Base-by-base conservation (phyloP, 2,888 invertebrate genomes). In the Nephrotoma appendiculata region DNA sequence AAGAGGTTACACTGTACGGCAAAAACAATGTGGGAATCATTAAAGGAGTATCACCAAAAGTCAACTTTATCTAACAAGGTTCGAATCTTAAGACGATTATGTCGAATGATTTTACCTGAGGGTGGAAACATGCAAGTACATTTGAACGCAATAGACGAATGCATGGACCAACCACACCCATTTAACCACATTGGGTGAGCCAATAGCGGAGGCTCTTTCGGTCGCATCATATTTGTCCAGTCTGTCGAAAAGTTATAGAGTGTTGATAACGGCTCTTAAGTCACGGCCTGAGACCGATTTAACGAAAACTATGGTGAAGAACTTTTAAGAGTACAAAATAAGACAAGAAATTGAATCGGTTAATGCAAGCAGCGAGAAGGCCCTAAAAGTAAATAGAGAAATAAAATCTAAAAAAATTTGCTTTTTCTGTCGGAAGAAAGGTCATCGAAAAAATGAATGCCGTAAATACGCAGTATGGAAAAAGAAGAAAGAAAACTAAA, bases 301-400 rank as follows among this genome's bases (percentile, higher is more conserved):
- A n/a, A n/a, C n/a, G n/a, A n/a, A n/a, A n/a, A n/a, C n/a, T n/a
- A n/a, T n/a, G n/a, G n/a, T n/a, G n/a, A n/a, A n/a, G n/a, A n/a
- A n/a, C n/a, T 87, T 88, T 7, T 87, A 86, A 7, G 87, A 87
- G 15, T 87, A 86, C 86, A 71, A 87, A 85, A 19, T 86, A 45
- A 83, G 86, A 44, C 83, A 87, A 41, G 86, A 88, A 84, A 87
- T 41, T n/a, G 43, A 86, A 84, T 11, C 43, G 5, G 43, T 43
- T 43, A 43, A 43, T 43, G 43, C 43, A 43, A 43, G 43, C 6
- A 43, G 43, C 7, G n/a, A 57, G 5, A 84, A 84, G 5, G n/a
- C n/a, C n/a, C n/a, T n/a, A n/a, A n/a, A n/a, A n/a, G n/a, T n/a
- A n/a, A n/a, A n/a, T n/a, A n/a, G n/a, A n/a, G n/a, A n/a, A n/a